phyloP scores from a whole-genome alignment of 2,888 invertebrate species.

The Drosophila percnosoma region DNA sequence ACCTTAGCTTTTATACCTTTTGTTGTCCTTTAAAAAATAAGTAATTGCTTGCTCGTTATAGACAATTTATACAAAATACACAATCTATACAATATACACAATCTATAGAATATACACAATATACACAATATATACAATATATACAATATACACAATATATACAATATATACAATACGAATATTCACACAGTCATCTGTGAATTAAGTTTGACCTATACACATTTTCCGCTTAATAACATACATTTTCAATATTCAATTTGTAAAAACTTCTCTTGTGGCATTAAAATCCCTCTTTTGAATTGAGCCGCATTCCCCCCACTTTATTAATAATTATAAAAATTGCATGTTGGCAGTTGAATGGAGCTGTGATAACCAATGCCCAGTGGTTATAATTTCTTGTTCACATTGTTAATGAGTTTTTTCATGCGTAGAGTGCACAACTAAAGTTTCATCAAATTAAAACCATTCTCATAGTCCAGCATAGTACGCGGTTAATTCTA shows the following conservation, averaged over 20 bases:
- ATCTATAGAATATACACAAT: no score
- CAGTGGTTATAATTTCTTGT: slow-evolving; percentile 23
- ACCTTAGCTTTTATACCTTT: background rate
- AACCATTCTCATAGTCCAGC: slow-evolving; percentile 25
- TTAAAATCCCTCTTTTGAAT: slow-evolving; percentile 1
- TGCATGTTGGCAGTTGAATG: slow-evolving; percentile 3
- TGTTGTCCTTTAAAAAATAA: background rate
- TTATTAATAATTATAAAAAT: slow-evolving; percentile 10
- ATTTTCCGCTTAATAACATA: slow-evolving; percentile 1
- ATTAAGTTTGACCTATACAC: background rate
- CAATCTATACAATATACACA: background rate
- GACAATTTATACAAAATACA: background rate
- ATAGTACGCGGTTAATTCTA: slow-evolving; percentile 29
- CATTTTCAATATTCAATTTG: slow-evolving; percentile 14
- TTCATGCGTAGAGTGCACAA: background rate
- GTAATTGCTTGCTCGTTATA: background rate
- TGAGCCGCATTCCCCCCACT: background rate
- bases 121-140: no score
- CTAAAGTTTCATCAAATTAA: slow-evolving; percentile 26
- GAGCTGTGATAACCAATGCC: slow-evolving; percentile 13
- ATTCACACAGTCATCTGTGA: no score
- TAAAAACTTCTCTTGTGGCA: slow-evolving; percentile 3
- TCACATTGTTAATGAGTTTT: slow-evolving; percentile 35
- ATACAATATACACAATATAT: no score
- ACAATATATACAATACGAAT: no score